phyloP scores from a whole-genome alignment of 2,113 vertebrate species.

The Heteronetta atricapilla region DNA sequence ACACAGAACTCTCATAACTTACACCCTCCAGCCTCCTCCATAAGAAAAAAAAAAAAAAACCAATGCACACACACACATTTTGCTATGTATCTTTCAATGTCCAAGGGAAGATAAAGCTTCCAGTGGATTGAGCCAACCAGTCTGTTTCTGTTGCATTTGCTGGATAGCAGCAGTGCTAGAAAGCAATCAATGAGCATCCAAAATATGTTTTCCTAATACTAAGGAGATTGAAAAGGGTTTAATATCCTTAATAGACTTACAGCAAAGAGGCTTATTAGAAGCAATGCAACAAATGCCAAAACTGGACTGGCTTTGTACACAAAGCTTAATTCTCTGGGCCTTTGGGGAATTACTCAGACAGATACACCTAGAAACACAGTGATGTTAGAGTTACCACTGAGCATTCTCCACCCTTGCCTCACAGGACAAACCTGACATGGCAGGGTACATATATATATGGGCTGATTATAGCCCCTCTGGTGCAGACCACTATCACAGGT shows the following conservation, averaged over 20 bases:
- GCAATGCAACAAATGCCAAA: constrained; percentile 19
- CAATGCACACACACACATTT: background rate
- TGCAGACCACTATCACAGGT: background rate
- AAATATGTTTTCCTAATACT: constrained; percentile 46
- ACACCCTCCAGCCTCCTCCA: background rate
- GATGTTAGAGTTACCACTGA: background rate
- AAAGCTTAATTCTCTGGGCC: background rate
- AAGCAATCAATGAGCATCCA: background rate
- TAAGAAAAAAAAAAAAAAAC: background rate
- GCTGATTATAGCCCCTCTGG: background rate
- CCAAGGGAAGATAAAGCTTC: background rate
- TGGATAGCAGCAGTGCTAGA: background rate
- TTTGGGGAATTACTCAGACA: background rate
- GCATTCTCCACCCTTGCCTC: background rate
- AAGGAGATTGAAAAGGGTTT: constrained; percentile 35
- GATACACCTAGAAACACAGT: background rate
- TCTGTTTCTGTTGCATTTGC: background rate
- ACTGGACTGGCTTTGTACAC: constrained; percentile 13
- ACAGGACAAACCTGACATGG: background rate
- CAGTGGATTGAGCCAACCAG: background rate
- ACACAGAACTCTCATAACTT: background rate
- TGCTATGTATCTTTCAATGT: background rate
- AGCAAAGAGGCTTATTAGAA: constrained; percentile 42
- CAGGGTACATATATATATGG: background rate
- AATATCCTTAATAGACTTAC: constrained; percentile 49